phyloP scores from a whole-genome alignment of 2,797 vertebrate genomes.

The Ibycter americanus region DNA sequence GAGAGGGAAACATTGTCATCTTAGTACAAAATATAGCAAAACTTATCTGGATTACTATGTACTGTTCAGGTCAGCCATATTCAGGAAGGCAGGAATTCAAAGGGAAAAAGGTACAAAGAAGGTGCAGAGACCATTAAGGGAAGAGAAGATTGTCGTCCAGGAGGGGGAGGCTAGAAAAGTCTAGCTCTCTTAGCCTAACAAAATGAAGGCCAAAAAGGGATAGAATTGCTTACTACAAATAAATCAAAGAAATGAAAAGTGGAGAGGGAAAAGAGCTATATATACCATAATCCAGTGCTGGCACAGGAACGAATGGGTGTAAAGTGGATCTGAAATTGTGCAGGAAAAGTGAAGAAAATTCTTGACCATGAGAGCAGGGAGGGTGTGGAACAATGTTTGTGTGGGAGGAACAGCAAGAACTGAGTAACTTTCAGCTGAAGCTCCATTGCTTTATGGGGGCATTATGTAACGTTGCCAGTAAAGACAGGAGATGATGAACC shows the following conservation, averaged over 20 bases:
- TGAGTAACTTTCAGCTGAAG: conserved; percentile 46
- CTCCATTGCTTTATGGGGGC: neutral
- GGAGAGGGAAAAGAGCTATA: neutral
- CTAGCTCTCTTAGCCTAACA: neutral
- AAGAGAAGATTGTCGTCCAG: neutral
- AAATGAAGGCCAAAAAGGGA: neutral
- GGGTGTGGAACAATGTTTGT: neutral
- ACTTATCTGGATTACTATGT: neutral
- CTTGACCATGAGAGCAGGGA: neutral
- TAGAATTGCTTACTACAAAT: neutral
- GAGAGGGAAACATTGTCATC: neutral
- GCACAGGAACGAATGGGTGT: neutral
- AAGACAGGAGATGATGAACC: conserved; percentile 7
- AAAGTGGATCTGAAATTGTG: neutral
- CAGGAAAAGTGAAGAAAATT: neutral
- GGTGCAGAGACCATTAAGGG: neutral
- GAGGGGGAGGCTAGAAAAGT: neutral
- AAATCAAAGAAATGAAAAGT: neutral
- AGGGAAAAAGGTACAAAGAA: neutral
- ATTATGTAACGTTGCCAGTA: conserved; percentile 29
- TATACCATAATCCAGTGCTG: neutral
- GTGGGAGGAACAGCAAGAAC: conserved; percentile 4
- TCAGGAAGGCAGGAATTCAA: neutral
- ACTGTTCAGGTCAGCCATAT: neutral
- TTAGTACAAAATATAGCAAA: neutral